Percentiles rank a stretch among this genome's conserved stretches.
phyloP scores from a whole-genome alignment of 2,797 vertebrate species.

The Emys orbicularis region DNA sequence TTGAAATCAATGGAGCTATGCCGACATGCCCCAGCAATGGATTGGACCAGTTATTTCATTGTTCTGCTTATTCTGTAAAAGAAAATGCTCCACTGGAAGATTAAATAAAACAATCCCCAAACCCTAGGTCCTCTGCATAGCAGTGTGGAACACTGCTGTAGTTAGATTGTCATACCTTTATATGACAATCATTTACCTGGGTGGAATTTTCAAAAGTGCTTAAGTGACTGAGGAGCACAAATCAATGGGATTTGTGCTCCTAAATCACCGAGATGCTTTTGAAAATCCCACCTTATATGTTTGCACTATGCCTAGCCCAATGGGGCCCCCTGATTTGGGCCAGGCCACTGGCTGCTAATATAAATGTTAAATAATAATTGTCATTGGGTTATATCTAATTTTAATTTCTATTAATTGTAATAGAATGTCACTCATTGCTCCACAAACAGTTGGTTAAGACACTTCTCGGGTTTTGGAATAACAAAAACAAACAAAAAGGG shows the following conservation, averaged over 20 bases:
- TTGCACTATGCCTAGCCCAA: not conserved
- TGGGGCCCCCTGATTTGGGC: not conserved
- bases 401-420: not conserved
- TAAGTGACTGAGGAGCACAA: not conserved
- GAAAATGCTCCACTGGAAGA: not conserved
- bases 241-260: not conserved
- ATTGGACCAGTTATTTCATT: not conserved
- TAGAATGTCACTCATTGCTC: not conserved
- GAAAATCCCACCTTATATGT: not conserved
- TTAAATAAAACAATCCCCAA: not conserved
- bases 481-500: not conserved
- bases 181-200: not conserved
- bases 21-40: not conserved
- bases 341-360: fast-evolving
- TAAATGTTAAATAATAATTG: not conserved
- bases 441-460: not conserved
- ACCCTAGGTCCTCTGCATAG: not conserved
- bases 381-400: not conserved
- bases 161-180: not conserved
- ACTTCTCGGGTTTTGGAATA: not conserved
- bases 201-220: not conserved
- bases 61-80: not conserved
- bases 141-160: not conserved
- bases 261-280: not conserved
- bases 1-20: not conserved